Evolutionary conservation across 2,113 vertebrate genomes (phyloP).

Genomic region (Daboia siamensis): DNA sequence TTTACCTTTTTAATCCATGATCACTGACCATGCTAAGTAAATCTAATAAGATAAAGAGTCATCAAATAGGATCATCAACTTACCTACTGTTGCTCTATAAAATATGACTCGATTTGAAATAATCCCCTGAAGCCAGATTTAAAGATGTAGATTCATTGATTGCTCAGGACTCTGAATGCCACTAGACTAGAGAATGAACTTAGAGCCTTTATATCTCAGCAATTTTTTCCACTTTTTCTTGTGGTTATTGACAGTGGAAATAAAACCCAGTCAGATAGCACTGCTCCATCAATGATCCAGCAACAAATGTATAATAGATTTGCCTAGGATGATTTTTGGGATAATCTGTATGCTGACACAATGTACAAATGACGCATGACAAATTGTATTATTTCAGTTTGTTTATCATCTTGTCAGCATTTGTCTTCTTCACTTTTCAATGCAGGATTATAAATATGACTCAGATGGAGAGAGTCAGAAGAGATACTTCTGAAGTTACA

Average conservation of each 20-base stretch:
- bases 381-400: constrained; percentile 52
- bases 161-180: not conserved
- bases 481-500: constrained; percentile 33
- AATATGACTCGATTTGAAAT: not conserved
- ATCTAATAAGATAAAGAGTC: not conserved
- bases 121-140: not conserved
- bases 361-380: constrained; percentile 5
- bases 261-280: not conserved
- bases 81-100: not conserved
- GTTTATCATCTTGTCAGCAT: constrained; percentile 46
- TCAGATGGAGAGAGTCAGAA: constrained; percentile 29
- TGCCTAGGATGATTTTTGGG: constrained; percentile 32
- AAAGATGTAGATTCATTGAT: not conserved
- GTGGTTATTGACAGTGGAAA: not conserved
- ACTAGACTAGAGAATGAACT: not conserved
- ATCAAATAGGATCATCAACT: not conserved
- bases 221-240: constrained; percentile 12
- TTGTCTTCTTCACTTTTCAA: not conserved
- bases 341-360: constrained; percentile 11
- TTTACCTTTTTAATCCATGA: not conserved
- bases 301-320: constrained; percentile 31
- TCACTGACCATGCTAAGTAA: not conserved
- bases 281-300: constrained; percentile 14
- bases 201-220: not conserved
- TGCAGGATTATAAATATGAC: constrained; percentile 38